Conservation (phyloP, 2,797 vertebrate genomes). For the Phylloscopus collybita region DNA sequence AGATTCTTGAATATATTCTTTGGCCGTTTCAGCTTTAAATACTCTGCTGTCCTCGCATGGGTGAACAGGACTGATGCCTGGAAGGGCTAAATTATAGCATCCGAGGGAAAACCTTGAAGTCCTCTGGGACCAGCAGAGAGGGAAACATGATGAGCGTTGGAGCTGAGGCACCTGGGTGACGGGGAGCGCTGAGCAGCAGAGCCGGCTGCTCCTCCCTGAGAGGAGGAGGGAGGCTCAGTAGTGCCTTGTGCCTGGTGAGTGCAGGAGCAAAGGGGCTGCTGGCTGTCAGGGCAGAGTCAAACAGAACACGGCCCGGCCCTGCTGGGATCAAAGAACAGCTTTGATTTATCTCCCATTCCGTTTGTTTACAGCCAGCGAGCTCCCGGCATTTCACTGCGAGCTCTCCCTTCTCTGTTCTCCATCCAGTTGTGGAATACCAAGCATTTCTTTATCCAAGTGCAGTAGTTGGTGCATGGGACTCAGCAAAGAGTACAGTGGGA, state of each 20-base stretch:
- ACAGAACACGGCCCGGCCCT: rapidly evolving
- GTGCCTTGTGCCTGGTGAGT: background rate
- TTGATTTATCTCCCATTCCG: background rate
- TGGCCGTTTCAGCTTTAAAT: conserved; percentile 43
- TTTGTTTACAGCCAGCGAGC: background rate
- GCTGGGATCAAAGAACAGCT: background rate
- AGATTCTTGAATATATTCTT: conserved; percentile 59
- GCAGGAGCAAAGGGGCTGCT: background rate
- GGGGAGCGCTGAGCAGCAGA: background rate
- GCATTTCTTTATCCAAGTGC: background rate
- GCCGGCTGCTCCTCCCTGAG: background rate
- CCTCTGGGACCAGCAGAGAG: background rate
- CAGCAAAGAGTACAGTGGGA: background rate
- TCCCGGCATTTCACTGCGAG: background rate
- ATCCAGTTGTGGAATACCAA: background rate
- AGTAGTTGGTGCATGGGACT: background rate
- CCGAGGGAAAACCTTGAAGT: conserved; percentile 25
- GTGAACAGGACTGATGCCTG: conserved; percentile 29
- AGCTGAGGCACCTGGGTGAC: background rate
- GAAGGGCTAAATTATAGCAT: conserved; percentile 19
- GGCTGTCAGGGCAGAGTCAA: background rate
- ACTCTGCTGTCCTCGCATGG: background rate
- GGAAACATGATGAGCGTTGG: background rate
- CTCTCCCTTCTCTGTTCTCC: background rate
- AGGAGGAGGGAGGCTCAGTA: background rate